Evolutionary conservation across 2,797 vertebrate genomes (phyloP).

Genomic region (Crotalus adamanteus): DNA sequence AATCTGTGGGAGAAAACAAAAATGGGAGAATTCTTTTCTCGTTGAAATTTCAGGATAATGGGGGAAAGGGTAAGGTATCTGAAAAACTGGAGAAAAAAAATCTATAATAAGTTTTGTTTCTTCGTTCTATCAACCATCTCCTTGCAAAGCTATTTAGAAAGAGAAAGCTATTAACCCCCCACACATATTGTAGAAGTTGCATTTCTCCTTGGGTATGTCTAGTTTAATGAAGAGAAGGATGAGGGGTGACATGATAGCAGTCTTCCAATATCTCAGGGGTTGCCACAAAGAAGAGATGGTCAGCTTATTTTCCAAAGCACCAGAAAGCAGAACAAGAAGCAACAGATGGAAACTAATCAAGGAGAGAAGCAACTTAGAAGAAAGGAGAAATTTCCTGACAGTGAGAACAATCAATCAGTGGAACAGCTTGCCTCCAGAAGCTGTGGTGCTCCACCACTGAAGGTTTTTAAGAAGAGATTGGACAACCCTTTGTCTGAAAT

Average conservation of each 20-base stretch:
- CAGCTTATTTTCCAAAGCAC: not conserved
- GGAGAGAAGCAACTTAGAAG: not conserved
- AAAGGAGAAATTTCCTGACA: not conserved
- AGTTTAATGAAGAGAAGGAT: not conserved
- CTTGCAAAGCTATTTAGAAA: not conserved
- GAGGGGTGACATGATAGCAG: not conserved
- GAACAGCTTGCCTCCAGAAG: not conserved
- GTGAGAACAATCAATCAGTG: not conserved
- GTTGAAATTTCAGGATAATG: not conserved
- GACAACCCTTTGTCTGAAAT: not conserved
- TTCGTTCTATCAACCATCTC: not conserved
- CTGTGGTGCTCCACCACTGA: accelerated
- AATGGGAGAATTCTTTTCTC: not conserved
- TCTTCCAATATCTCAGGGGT: not conserved
- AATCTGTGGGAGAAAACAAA: not conserved
- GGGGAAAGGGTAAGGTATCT: not conserved
- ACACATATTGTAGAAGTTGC: not conserved
- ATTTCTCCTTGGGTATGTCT: not conserved
- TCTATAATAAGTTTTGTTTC: not conserved
- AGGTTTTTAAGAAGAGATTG: not conserved
- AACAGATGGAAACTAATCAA: not conserved
- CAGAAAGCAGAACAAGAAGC: not conserved
- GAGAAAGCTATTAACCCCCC: not conserved
- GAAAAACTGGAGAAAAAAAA: not conserved
- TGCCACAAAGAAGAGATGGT: not conserved